Evolutionary conservation across 2,113 vertebrate species (phyloP), one percentile per base, ranked within the genome.

Genomic region (Pagrus major): DNA sequence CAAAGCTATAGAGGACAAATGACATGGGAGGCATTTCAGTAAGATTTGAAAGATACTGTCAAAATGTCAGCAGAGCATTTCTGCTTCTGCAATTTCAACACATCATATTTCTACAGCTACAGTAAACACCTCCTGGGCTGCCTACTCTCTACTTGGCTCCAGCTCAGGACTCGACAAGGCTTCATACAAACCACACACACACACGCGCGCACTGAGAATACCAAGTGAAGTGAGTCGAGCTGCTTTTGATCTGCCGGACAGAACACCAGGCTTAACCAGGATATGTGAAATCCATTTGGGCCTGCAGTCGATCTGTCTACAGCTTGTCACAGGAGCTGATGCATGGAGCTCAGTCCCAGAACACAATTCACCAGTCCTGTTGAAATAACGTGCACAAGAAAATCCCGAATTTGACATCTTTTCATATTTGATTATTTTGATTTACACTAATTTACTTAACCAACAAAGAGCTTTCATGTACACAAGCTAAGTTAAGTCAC

Each of bases 61-160:
- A 54, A 64, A 47, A 55, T 84, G 46, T 67, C 73, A 71, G 16
- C 42, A 37, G 25, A 70, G 46, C 46, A 14, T 73, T 31, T 63
- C 41, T 68, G 46, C 49, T 59, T 66, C 23, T 66, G 39, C 63
- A 12, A 61, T 67, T 64, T 70, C 39, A 73, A 74, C 76, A 87
- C 44, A 70, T 37, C 20, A 56, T 67, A 68, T 77, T 63, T 81
- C 76, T 69, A 80, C 83, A 73, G 68, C 69, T 84, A n/a, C n/a
- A n/a, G n/a, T n/a, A 51, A 78, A 77, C 79, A 80, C 71, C 65
- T 41, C 54, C 58, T 6, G 80, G 56, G 44, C 80, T 77, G 73
- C 83, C 68, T 65, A 46, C 64, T 83, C 73, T 44, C 27, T 42
- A 0, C 76, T 80, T 76, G 69, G 78, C 81, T 77, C 42, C 23